Conservation (phyloP, 30 jellyfish, hydroid and myxozoan genomes). For the Turritopsis dohrnii region DNA sequence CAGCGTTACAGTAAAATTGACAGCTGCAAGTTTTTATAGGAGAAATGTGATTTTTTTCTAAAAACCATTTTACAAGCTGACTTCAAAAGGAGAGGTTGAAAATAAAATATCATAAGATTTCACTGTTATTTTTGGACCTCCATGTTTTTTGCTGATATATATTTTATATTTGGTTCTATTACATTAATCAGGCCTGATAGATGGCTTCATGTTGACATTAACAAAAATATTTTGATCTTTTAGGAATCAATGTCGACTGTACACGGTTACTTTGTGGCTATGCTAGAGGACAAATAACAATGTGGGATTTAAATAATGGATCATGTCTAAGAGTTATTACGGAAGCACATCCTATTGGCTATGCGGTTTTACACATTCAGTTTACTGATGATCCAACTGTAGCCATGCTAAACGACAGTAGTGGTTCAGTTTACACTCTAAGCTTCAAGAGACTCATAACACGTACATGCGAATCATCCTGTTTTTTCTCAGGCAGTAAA, state of each 20-base stretch:
- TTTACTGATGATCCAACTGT: slow-evolving; percentile 96
- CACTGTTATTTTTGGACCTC: too few relatives aligned
- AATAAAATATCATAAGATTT: too few relatives aligned
- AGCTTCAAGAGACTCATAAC: slow-evolving; percentile 78
- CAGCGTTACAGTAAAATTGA: too few relatives aligned
- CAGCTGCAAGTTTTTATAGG: too few relatives aligned
- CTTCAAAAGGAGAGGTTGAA: too few relatives aligned
- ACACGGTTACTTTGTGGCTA: slow-evolving; percentile 88
- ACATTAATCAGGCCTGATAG: not conserved
- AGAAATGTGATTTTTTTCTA: too few relatives aligned
- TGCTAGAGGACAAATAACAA: slow-evolving; percentile 96
- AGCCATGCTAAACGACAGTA: slow-evolving; percentile 95
- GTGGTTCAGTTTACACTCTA: slow-evolving; percentile 97
- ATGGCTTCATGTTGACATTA: not conserved
- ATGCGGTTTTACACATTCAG: slow-evolving; percentile 94
- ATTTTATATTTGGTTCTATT: too few relatives aligned
- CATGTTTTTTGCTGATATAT: too few relatives aligned
- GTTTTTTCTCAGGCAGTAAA: slow-evolving; percentile 98
- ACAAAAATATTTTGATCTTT: not conserved
- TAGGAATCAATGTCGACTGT: slow-evolving; percentile 90
- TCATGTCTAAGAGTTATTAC: slow-evolving; percentile 85
- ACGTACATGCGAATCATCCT: slow-evolving; percentile 89
- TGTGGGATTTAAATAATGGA: slow-evolving; percentile 96
- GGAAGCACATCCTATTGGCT: slow-evolving; percentile 97
- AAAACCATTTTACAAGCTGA: too few relatives aligned